Base-by-base conservation (phyloP, 2,888 invertebrate genomes). In the Sinhomidia bicolor region DNA sequence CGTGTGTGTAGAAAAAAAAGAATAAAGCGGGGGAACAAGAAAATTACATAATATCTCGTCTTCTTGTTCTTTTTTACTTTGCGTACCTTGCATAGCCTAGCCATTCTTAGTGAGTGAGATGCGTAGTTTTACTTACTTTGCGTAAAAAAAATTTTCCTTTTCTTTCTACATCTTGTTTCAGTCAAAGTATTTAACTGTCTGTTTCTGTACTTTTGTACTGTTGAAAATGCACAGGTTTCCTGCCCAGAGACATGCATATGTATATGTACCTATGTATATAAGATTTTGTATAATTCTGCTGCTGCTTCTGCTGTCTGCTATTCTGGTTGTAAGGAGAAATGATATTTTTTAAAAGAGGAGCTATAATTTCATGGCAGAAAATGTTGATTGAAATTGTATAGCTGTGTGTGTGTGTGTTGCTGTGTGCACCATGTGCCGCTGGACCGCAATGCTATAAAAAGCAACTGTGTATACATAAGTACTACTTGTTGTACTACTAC, bases 41-140 rank as follows among this genome's bases (percentile, higher is more conserved):
- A n/a, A n/a, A n/a, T n/a, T n/a, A n/a, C n/a, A n/a, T n/a, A n/a
- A n/a, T n/a, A n/a, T n/a, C n/a, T n/a, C n/a, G n/a, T 14, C 41
- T 41, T 68, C 41, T 20, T 62, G n/a, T 62, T 32, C 32, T 3
- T 62, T 62, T 62, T 62, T 62, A 62, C 32, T 32, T 29, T 62
- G 62, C n/a, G 17, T 57, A 10, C 41, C 26, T 54, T 12, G 29
- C 62, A n/a, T 51, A 62, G n/a, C n/a, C n/a, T n/a, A n/a, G n/a
- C n/a, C 32, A 62, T n/a, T 62, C 29, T n/a, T 3, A 57, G 62
- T 62, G 6, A 32, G 62, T n/a, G n/a, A 62, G 23, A 62, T 62
- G 62, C 62, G 62, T 62, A 62, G 62, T n/a, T n/a, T n/a, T n/a
- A 62, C n/a, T 62, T 62, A 62, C 62, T 26, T 32, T 62, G 62